These are phyloP conservation scores for Hyppa rectilinea DNA, from an alignment of 2,888 invertebrate genomes.

Conservation along the genomic window DNA sequence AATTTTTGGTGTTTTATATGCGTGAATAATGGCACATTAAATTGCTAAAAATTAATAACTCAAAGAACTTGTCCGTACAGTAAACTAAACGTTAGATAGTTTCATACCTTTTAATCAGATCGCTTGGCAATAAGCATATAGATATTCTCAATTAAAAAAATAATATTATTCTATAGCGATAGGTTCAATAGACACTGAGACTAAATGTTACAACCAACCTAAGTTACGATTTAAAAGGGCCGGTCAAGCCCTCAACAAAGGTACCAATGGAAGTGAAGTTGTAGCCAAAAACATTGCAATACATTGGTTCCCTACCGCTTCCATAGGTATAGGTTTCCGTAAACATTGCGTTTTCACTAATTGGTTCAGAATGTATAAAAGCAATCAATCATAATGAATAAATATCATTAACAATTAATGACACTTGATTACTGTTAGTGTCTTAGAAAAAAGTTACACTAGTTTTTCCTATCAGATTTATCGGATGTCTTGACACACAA, in stretches of 20 bases:
- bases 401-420: neutral
- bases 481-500: neutral
- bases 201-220: neutral
- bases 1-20: no score
- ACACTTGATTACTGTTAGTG: no score
- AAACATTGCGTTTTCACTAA: neutral
- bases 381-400: neutral
- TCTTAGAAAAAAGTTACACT: neutral
- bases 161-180: no score
- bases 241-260: neutral
- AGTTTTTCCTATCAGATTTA: neutral
- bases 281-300: neutral
- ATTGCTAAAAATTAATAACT: no score
- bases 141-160: no score
- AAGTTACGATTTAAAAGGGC: conserved; percentile 1
- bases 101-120: no score
- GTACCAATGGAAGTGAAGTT: neutral
- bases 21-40: no score
- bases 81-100: no score
- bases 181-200: neutral
- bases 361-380: neutral
- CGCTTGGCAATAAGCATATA: no score
- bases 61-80: no score
- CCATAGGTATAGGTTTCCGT: neutral
- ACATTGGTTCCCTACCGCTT: neutral